Percentiles rank a stretch among this genome's conserved stretches.
phyloP scores from a whole-genome alignment of 2,113 vertebrate species.

The Catharus fuscescens region DNA sequence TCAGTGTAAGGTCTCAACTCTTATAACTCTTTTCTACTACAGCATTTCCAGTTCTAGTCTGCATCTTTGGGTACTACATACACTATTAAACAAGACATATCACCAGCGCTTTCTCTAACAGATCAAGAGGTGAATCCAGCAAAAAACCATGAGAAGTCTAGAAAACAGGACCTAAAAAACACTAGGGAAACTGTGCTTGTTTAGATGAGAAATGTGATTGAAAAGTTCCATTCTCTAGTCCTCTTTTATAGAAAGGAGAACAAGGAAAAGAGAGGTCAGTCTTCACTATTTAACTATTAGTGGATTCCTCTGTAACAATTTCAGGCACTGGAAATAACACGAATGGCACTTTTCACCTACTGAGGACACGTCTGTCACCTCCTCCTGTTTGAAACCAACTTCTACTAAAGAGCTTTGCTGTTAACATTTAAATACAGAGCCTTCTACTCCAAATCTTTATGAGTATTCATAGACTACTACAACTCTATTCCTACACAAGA shows the following conservation, averaged over 20 bases:
- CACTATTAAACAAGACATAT: fast-evolving
- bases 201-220: not conserved
- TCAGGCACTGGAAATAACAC: not conserved
- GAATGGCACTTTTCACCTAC: not conserved
- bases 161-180: not conserved
- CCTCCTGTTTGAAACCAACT: not conserved
- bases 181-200: not conserved
- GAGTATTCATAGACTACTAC: not conserved
- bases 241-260: not conserved
- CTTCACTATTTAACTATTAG: not conserved
- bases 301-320: not conserved
- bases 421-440: not conserved
- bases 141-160: not conserved
- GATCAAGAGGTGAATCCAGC: not conserved
- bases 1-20: not conserved
- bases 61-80: not conserved
- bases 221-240: not conserved
- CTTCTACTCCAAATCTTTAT: not conserved
- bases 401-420: not conserved
- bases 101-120: not conserved
- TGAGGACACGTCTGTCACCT: not conserved
- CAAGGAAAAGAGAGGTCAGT: not conserved
- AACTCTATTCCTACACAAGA: not conserved
- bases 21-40: not conserved
- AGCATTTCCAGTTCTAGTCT: not conserved